A percentile compares a stretch with the other conserved stretches of the same genome.
Conservation (phyloP, 2,797 vertebrate species). For the Rhinatrema bivittatum region DNA sequence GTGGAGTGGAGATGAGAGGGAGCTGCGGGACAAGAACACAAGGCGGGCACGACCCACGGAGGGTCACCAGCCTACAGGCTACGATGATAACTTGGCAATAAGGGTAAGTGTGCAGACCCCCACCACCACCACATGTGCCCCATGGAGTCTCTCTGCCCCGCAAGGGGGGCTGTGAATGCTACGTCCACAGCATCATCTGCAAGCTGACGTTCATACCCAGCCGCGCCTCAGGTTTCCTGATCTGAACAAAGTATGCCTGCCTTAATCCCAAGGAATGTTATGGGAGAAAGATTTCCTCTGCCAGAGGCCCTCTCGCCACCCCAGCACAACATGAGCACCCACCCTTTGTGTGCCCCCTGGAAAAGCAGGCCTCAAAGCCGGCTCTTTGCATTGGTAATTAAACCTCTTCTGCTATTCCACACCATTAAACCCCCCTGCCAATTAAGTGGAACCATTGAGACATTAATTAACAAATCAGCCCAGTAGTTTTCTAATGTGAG, state of each 20-base stretch:
- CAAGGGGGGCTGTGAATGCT: too few relatives aligned
- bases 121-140: too few relatives aligned
- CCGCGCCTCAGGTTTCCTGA: too few relatives aligned
- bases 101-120: too few relatives aligned
- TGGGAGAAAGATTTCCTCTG: conserved; percentile 5
- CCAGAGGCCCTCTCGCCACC: not conserved
- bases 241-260: not conserved
- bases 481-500: fast-evolving
- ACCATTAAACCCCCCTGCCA: fast-evolving
- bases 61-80: too few relatives aligned
- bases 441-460: not conserved
- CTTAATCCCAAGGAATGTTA: not conserved
- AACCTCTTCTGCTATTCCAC: not conserved
- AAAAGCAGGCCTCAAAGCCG: not conserved
- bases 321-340: not conserved
- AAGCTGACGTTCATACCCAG: too few relatives aligned
- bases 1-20: too few relatives aligned
- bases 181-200: too few relatives aligned
- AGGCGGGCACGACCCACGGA: too few relatives aligned
- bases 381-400: not conserved
- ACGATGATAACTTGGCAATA: too few relatives aligned
- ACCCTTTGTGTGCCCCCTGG: not conserved
- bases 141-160: too few relatives aligned
- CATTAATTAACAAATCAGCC: not conserved
- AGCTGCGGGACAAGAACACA: too few relatives aligned